Evolutionary conservation across 2,113 vertebrate species (phyloP).

Genomic region (Halichoeres trimaculatus): DNA sequence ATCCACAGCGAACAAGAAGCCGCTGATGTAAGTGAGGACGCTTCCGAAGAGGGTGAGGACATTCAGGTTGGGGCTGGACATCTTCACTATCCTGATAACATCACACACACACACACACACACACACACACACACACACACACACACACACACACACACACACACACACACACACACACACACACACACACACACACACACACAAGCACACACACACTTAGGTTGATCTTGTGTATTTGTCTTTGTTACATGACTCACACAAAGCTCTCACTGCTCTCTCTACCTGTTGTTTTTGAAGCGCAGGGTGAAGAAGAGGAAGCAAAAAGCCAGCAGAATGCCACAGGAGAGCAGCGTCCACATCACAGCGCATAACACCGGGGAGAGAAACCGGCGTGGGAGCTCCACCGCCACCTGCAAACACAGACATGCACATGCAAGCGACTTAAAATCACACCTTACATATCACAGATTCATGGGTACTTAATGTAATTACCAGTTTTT

Average conservation of each 20-base stretch:
- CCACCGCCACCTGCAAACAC: constrained; percentile 65
- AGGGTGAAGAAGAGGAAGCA: constrained; percentile 93
- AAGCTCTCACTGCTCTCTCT: constrained; percentile 20
- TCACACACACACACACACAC: neutral
- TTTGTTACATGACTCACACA: neutral
- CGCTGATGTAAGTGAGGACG: constrained; percentile 90
- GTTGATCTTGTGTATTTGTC: neutral
- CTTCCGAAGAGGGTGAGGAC: constrained; percentile 93
- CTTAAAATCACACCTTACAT: constrained; percentile 1
- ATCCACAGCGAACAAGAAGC: constrained; percentile 90
- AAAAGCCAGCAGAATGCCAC: constrained; percentile 88
- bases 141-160: neutral
- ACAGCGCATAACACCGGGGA: constrained; percentile 85
- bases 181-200: neutral
- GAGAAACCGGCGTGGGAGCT: constrained; percentile 62
- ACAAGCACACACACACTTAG: neutral
- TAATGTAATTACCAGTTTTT: neutral
- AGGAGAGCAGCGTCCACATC: constrained; percentile 90
- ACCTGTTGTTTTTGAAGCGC: constrained; percentile 96
- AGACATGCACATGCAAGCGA: constrained; percentile 45
- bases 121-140: neutral
- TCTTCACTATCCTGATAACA: constrained; percentile 93
- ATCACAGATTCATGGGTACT: neutral
- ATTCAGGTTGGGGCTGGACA: constrained; percentile 99
- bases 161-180: neutral